These are phyloP conservation scores for Parnassius smintheus DNA, from an alignment of 2,888 invertebrate species.

Conservation along the genomic window DNA sequence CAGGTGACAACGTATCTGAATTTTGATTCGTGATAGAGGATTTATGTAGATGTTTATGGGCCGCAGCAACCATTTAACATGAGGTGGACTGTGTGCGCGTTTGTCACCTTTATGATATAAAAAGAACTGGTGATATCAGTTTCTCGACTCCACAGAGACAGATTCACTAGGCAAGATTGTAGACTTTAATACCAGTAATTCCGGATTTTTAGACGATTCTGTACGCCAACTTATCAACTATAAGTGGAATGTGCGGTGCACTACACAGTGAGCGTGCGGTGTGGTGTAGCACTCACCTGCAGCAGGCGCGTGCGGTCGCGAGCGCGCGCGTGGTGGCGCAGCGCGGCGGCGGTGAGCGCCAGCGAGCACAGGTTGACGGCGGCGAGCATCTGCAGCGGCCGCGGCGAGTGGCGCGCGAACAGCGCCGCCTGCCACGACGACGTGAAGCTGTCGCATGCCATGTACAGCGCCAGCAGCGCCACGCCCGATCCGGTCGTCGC, in stretches of 20 bases:
- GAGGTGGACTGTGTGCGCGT: too few relatives aligned
- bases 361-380: constrained; percentile 97
- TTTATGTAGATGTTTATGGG: too few relatives aligned
- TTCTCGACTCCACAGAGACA: too few relatives aligned
- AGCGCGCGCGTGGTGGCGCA: constrained; percentile 58
- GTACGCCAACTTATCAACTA: too few relatives aligned
- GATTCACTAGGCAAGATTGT: too few relatives aligned
- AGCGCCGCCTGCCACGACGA: constrained; percentile 98
- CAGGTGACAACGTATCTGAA: too few relatives aligned
- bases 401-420: constrained; percentile 84
- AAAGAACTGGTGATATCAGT: too few relatives aligned
- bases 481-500: constrained; percentile 92
- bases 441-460: constrained; percentile 98
- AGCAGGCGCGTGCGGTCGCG: constrained; percentile 64
- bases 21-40: too few relatives aligned
- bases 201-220: too few relatives aligned
- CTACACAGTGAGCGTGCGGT: constrained; percentile 31
- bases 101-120: too few relatives aligned
- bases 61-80: too few relatives aligned
- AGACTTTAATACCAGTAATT: too few relatives aligned
- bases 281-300: background rate
- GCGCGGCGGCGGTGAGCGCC: constrained; percentile 91
- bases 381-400: constrained; percentile 78
- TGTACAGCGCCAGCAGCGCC: constrained; percentile 92
- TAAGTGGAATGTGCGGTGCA: constrained; percentile 21